Base-by-base conservation (phyloP, 1,140 invertebrate genomes). In the Aleiodes sp. region DNA sequence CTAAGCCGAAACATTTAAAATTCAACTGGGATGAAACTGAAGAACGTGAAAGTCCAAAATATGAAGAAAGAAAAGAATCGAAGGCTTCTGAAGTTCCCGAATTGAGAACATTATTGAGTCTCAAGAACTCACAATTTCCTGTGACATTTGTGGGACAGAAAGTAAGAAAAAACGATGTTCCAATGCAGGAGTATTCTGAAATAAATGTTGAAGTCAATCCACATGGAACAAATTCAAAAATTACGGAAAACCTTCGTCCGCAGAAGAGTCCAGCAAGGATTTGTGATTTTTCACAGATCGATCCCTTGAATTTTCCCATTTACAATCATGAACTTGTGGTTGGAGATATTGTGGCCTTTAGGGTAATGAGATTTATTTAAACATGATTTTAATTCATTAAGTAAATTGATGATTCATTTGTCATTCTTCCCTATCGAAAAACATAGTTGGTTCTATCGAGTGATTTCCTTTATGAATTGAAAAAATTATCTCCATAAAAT, bases 341-440 rank as follows among this genome's bases (percentile, higher is more conserved):
- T 56, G 56, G 74, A 56, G 74, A 81, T 24, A 39, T 76, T 16
- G 64, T 82, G 33, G 75, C 75, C 1, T 81, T 83, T 16, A 79
- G 80, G 33, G 82, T 82, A 74, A 72, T 56, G 60, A 33, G 35
- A 43, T 61, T 19, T 14, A n/a, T 21, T 41, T 31, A 9, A 62
- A 26, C 35, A 57, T 26, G 12, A 57, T 57, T 61, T 10, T 60
- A 12, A 65, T 56, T 9, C 46, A 31, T 35, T 28, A 19, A 8
- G 3, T 14, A 12, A 41, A 41, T 14, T 12, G 37, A 4, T 41
- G 37, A 41, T 16, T 2, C 14, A 43, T 16, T 16, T n/a, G n/a
- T n/a, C n/a, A n/a, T n/a, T n/a, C n/a, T n/a, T n/a, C n/a, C n/a
- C n/a, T n/a, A n/a, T n/a, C n/a, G n/a, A n/a, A n/a, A n/a, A n/a